Base-by-base conservation (phyloP, 1,140 invertebrate genomes). In the Plectrocnemia conspersa region DNA sequence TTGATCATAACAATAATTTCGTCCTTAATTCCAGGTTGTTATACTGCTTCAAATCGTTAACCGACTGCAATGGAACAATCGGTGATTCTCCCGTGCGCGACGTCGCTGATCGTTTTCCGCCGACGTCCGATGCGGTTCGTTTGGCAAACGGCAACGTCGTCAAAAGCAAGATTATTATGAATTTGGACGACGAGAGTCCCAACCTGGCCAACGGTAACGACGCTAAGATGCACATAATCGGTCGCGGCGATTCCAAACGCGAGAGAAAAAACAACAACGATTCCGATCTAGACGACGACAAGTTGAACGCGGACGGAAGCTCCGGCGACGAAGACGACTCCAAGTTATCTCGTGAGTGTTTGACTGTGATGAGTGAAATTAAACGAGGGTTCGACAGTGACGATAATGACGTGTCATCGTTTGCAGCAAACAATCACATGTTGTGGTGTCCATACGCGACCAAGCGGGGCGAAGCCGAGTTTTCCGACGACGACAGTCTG, bases 401-500 rank as follows among this genome's bases (percentile, higher is more conserved):
- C n/a, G 27, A 29, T 29, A n/a, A 29, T 29, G 18, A 15, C 2
- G 24, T 45, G 5, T 2, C 23, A 33, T 48, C 11, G 10, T 38
- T 54, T 50, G 2, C 38, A 58, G 59, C 55, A 2, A 52, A 36
- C 11, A 53, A 53, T 15, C 47, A 61, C 44, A 57, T 54, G n/a
- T 22, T 33, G 15, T 61, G 59, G 59, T 52, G 56, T 47, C 54
- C 59, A 24, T 47, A 54, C 33, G 50, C 50, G 1, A 52, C 55
- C 11, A 19, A 36, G 4, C 40, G 48, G 33, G 85, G 84, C 55
- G 87, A 84, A 24, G 85, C 85, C 18, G 88, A 88, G 9, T 90
- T 91, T 67, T 90, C 88, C 52, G 89, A 92, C 72, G 90, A 93
- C 72, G 89, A 92, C 70, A 88, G 85, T 58, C 75, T 89, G 63